Base-by-base conservation (phyloP, 2,113 vertebrate species). In the Ptilonorhynchus violaceus region DNA sequence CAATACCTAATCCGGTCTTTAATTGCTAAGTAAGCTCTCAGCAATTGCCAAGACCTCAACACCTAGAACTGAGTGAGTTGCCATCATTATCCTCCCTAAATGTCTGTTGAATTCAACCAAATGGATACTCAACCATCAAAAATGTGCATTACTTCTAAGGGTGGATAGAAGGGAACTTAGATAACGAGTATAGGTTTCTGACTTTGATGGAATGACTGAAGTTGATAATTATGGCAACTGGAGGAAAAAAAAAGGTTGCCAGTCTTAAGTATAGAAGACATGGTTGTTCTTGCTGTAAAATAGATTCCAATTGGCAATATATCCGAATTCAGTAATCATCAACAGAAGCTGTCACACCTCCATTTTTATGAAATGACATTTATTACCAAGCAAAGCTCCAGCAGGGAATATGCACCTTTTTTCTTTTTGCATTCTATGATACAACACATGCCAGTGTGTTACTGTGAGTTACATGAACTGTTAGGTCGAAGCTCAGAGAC, bases 301-400 rank as follows among this genome's bases (percentile, higher is more conserved):
- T 41, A 68, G 56, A 81, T 60, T 63, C 21, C 55, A 39, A 66
- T 15, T 86, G 42, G 59, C 68, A 76, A 86, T 73, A 68, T 15
- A 20, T 52, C 83, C 52, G 13, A 76, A 82, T 93, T 74, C 86
- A 76, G 89, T 20, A 68, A 85, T 59, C 58, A 69, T 13, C 78
- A 73, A 60, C 83, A 55, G 21, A 86, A 85, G 75, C 49, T 94
- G 85, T 94, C 72, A 88, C 90, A 93, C 76, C 69, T 95, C 58
- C 72, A 62, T 83, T 83, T 94, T 68, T 78, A 78, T 72, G 82
- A 92, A 68, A 39, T 85, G n/a, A 44, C 88, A 94, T 96, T 95
- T 86, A 86, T 93, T 62, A 56, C 31, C 27, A 77, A 89, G 53
- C 37, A 60, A 80, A 91, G 62, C 42, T 66, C 81, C 50, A 88